Percentiles rank a stretch among this genome's conserved stretches.
Conservation (phyloP, 2,888 invertebrate genomes). For the Caenorhabditis japonica region DNA sequence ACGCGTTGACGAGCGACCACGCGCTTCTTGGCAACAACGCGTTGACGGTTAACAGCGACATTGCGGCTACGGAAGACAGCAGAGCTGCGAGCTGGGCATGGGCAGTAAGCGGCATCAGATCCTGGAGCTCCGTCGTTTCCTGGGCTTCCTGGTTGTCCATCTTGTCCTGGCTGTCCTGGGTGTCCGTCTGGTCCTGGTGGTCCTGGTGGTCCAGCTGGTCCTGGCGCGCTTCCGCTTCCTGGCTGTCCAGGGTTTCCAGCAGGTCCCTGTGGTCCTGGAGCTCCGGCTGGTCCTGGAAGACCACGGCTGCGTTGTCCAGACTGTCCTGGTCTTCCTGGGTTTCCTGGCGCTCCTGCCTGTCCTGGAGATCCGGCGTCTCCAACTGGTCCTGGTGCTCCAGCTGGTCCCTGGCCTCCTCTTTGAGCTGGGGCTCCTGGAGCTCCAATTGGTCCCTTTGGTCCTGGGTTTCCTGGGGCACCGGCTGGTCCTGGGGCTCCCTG, state of each 20-base stretch:
- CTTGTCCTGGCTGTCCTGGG: constrained; percentile 52
- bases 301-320: constrained; percentile 45
- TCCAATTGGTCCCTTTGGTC: constrained; percentile 51
- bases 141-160: constrained; percentile 49
- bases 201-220: constrained; percentile 55
- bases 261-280: constrained; percentile 51
- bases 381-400: constrained; percentile 51
- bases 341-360: constrained; percentile 49
- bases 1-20: constrained; percentile 47
- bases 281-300: constrained; percentile 55
- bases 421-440: constrained; percentile 48
- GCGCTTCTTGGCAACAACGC: constrained; percentile 45
- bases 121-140: constrained; percentile 43
- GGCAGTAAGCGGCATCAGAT: constrained; percentile 49
- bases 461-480: constrained; percentile 50
- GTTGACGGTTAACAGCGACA: constrained; percentile 44
- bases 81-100: constrained; percentile 48
- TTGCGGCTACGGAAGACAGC: constrained; percentile 29
- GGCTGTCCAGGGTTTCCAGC: constrained; percentile 49
- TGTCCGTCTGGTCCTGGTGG: constrained; percentile 55
- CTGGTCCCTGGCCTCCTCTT: constrained; percentile 50
- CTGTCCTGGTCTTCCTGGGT: constrained; percentile 50
- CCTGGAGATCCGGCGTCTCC: constrained; percentile 56
- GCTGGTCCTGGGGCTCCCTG: constrained; percentile 47
- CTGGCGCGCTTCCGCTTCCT: constrained; percentile 50